These are phyloP conservation scores for Xerus rutilus DNA, from an alignment of 2,797 vertebrate species.

Conservation along the genomic window DNA sequence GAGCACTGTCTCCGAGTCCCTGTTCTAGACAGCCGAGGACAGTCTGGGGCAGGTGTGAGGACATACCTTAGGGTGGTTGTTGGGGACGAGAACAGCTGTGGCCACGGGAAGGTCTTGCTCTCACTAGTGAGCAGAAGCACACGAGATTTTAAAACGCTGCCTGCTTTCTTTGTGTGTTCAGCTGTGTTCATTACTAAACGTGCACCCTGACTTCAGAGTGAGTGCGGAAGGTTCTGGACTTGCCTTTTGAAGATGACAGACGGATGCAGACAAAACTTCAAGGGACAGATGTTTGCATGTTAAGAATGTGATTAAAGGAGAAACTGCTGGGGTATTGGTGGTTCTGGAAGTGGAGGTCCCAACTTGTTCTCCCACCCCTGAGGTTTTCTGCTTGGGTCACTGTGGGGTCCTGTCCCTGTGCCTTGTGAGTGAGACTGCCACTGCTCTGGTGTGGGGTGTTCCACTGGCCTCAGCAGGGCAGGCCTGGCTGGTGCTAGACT, in stretches of 20 bases:
- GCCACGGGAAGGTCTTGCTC: background rate
- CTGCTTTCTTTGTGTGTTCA: constrained; percentile 71
- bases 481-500: background rate
- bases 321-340: background rate
- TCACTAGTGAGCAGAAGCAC: background rate
- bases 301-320: constrained; percentile 46
- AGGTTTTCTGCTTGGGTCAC: background rate
- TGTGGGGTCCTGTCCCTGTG: background rate
- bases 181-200: constrained; percentile 88
- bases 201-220: constrained; percentile 86
- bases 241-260: constrained; percentile 86
- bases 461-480: accelerated
- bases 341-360: background rate
- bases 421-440: accelerated
- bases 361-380: background rate
- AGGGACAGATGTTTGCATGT: constrained; percentile 50
- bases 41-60: accelerated
- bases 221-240: constrained; percentile 81
- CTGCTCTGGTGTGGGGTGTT: background rate
- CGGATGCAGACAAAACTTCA: constrained; percentile 59
- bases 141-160: background rate
- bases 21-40: accelerated
- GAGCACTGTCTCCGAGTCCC: accelerated
- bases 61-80: accelerated
- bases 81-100: background rate